These are phyloP conservation scores for Neoaliturus tenellus DNA, from an alignment of 2,888 invertebrate species.

Conservation along the genomic window DNA sequence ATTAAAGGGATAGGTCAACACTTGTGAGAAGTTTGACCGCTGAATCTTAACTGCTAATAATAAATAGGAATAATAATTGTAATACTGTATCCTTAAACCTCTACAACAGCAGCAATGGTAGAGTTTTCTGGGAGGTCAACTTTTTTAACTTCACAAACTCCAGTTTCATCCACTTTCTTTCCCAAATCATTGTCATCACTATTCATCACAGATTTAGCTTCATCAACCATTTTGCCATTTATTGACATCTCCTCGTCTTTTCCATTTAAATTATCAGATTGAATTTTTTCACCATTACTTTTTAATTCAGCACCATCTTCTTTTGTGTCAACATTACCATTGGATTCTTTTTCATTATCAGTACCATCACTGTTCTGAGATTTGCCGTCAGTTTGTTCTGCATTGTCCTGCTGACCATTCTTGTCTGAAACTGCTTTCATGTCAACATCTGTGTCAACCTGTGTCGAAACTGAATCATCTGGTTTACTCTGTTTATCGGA, in stretches of 20 bases:
- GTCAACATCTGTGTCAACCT: not conserved
- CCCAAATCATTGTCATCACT: not conserved
- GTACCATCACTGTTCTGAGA: not conserved
- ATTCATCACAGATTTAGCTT: not conserved
- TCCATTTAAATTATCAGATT: not conserved
- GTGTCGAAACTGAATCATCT: not conserved
- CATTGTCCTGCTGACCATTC: not conserved
- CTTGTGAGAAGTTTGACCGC: not conserved
- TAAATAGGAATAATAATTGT: slow-evolving; percentile 24
- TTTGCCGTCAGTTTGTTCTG: not conserved
- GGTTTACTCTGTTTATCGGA: not conserved
- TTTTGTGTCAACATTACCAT: not conserved
- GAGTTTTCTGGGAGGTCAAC: not conserved
- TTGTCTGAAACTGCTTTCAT: not conserved
- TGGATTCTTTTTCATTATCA: not conserved
- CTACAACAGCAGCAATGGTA: slow-evolving; percentile 8
- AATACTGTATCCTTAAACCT: slow-evolving; percentile 18
- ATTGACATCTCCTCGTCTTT: not conserved
- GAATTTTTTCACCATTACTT: too few species aligned
- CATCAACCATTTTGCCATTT: not conserved
- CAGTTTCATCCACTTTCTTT: not conserved
- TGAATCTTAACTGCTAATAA: slow-evolving; percentile 14
- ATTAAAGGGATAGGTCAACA: not conserved
- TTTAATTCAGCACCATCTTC: not conserved
- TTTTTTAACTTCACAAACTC: slow-evolving; percentile 13